Evolutionary conservation across 1,140 invertebrate genomes (phyloP).

Genomic region (Cydia splendana): DNA sequence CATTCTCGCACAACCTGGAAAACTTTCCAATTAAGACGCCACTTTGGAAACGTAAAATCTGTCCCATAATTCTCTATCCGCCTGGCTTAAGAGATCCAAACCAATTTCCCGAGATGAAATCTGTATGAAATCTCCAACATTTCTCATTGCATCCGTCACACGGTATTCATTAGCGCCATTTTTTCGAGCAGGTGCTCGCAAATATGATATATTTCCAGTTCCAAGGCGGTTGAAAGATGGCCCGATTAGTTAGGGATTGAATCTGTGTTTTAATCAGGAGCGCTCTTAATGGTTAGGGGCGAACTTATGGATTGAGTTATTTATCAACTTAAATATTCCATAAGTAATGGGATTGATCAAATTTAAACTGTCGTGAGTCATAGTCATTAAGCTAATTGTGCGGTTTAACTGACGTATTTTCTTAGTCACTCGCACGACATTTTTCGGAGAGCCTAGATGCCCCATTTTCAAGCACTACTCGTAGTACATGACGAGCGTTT

Average conservation of each 20-base stretch:
- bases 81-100: slow-evolving; percentile 25
- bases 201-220: slow-evolving; percentile 25
- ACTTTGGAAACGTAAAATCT: slow-evolving; percentile 6
- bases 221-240: slow-evolving; percentile 23
- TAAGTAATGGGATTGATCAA: not conserved
- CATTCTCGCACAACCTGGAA: not conserved
- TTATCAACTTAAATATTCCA: not conserved
- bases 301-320: slow-evolving; percentile 11
- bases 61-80: slow-evolving; percentile 1
- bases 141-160: slow-evolving; percentile 5
- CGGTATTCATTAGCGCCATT: slow-evolving; percentile 28
- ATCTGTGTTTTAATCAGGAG: slow-evolving; percentile 16
- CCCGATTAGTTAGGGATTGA: slow-evolving; percentile 12
- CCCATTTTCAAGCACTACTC: too few relatives aligned
- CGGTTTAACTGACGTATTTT: too few relatives aligned
- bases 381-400: too few relatives aligned
- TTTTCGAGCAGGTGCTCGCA: slow-evolving; percentile 22
- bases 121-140: slow-evolving; percentile 16
- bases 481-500: too few relatives aligned
- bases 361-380: too few relatives aligned
- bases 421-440: too few relatives aligned
- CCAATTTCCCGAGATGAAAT: slow-evolving; percentile 30
- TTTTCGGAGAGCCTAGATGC: too few relatives aligned
- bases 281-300: not conserved
- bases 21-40: slow-evolving; percentile 2